A percentile compares a stretch with the other conserved stretches of the same genome.
phyloP scores from a whole-genome alignment of 2,797 vertebrate genomes.

The Channa striata region DNA sequence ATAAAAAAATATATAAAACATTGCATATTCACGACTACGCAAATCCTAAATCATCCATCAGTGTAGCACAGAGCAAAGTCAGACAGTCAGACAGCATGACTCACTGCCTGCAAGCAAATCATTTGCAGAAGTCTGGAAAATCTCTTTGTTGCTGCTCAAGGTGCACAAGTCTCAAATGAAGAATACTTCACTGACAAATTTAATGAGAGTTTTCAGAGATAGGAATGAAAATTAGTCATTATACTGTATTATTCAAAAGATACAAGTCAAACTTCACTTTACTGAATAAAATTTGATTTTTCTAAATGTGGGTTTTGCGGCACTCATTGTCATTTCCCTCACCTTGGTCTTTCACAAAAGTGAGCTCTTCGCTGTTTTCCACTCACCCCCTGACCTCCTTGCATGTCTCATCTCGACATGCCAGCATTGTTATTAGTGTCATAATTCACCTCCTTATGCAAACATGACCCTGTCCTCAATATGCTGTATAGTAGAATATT shows the following conservation, averaged over 20 bases:
- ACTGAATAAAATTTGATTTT: neutral
- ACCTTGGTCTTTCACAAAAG: conserved; percentile 13
- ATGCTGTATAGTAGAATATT: conserved; percentile 76
- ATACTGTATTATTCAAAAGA: neutral
- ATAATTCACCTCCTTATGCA: conserved; percentile 84
- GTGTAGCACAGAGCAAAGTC: conserved; percentile 28
- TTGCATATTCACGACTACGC: conserved; percentile 55
- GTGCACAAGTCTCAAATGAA: conserved; percentile 33
- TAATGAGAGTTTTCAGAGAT: conserved; percentile 12
- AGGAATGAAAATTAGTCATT: conserved; percentile 3
- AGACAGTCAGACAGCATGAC: conserved; percentile 62
- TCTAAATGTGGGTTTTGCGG: neutral
- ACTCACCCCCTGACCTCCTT: conserved; percentile 20
- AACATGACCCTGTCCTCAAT: conserved; percentile 83
- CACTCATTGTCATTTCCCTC: neutral
- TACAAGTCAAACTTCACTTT: neutral
- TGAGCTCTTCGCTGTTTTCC: conserved; percentile 12
- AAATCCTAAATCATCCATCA: conserved; percentile 44
- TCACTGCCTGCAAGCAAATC: conserved; percentile 56
- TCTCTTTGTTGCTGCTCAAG: conserved; percentile 44
- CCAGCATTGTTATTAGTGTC: conserved; percentile 75
- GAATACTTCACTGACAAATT: conserved; percentile 9
- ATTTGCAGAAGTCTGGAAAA: conserved; percentile 39
- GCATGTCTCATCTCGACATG: conserved; percentile 29
- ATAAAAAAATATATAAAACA: conserved; percentile 42